Percentiles rank a stretch among this genome's conserved stretches.
Conservation (phyloP, 2,797 vertebrate species). For the Sebastes taczanowskii region DNA sequence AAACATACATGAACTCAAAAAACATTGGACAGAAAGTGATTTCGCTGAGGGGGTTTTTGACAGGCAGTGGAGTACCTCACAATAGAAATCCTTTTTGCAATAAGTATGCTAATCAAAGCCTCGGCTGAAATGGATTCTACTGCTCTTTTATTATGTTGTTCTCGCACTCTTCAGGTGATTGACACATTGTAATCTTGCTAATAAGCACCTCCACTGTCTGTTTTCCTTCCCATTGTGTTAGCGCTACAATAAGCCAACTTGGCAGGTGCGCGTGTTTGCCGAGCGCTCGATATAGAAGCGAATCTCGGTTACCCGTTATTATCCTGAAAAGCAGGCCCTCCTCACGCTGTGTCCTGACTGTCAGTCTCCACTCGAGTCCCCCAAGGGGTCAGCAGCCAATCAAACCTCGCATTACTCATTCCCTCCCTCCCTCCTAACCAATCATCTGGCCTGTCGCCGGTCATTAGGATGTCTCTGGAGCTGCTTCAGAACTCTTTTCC, state of each 20-base stretch:
- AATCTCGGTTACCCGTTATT: conserved; percentile 55
- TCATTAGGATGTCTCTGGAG: conserved; percentile 50
- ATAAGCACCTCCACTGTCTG: conserved; percentile 73
- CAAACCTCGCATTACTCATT: conserved; percentile 62
- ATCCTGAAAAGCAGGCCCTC: conserved; percentile 48
- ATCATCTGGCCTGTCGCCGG: conserved; percentile 64
- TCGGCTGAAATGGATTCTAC: conserved; percentile 64
- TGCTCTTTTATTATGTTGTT: conserved; percentile 70
- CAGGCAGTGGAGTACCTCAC: conserved; percentile 43
- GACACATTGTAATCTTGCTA: conserved; percentile 78
- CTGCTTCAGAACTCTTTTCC: neutral
- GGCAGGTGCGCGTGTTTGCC: conserved; percentile 50
- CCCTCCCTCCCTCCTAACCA: conserved; percentile 42
- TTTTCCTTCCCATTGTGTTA: conserved; percentile 64
- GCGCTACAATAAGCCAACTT: conserved; percentile 55
- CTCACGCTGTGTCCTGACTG: conserved; percentile 11
- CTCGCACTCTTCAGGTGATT: conserved; percentile 63
- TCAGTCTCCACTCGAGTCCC: conserved; percentile 49
- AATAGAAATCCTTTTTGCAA: conserved; percentile 55
- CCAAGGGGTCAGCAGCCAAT: conserved; percentile 66
- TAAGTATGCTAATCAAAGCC: conserved; percentile 74
- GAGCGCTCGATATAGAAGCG: conserved; percentile 38
- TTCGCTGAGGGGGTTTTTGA: conserved; percentile 42
- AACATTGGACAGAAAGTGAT: conserved; percentile 22
- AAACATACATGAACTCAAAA: conserved; percentile 2